Evolutionary conservation across 2,797 vertebrate species (phyloP), one percentile per base, ranked within the genome.

Genomic region (Margarornis squamiger): DNA sequence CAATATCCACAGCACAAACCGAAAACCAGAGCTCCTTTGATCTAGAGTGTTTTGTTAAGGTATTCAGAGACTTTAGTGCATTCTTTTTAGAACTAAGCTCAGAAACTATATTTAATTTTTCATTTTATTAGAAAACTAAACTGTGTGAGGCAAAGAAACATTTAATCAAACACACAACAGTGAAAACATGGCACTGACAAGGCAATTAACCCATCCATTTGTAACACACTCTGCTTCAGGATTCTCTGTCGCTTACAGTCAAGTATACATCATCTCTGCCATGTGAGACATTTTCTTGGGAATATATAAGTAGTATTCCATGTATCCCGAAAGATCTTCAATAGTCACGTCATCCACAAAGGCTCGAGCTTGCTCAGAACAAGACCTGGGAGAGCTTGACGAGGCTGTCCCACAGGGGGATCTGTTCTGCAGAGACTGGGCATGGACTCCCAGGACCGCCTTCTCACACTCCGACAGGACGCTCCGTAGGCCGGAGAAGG

Each of bases 301-400:
- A 97, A 98, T 98, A 98, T 98, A 99, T 9, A 99, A 97, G 95
- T 98, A 99, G 95, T 98, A 98, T 88, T 98, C 99, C 98, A 99
- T 98, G 97, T 99, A 99, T 36, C 99, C 99, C 1, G 99, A 99
- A 63, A 99, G 98, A 97, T 99, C 99, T 98, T 99, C 99, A 97
- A 99, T 99, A 45, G 98, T 99, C 95, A 99, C 98, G 48, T 99
- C 99, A 88, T 99, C 98, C 8, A 98, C 98, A 62, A 98, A 99
- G 75, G 97, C 98, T 24, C 98, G 96, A 4, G 98, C 98, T 98
- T 99, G 98, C 97, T 99, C 98, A 1, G 98, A 99, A 84, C 98
- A 98, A 18, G 98, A 98, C 26, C 98, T 98, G 2, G 97, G 98
- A 7, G 98, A 98, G 85, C 95, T 95, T 3, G 86, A 59, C 0